Conservation (phyloP, 2,888 invertebrate genomes). For the Epicampocera succincta region DNA sequence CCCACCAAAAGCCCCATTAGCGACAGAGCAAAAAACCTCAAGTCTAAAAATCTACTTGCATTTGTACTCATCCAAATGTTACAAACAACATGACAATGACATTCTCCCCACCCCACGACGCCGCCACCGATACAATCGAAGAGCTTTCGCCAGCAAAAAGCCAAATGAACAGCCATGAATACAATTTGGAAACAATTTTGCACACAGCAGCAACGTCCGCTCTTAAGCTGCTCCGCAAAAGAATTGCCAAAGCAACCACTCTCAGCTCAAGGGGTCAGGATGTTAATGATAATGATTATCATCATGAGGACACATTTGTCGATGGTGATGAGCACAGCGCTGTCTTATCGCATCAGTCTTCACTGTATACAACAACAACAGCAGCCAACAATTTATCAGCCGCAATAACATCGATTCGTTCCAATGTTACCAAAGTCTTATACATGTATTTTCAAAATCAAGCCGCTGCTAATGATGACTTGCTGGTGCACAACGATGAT, state of each 20-base stretch:
- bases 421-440: slow-evolving; percentile 72
- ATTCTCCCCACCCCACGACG: slow-evolving; percentile 34
- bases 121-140: slow-evolving; percentile 14
- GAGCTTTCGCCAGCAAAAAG: slow-evolving; percentile 32
- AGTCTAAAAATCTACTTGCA: background rate
- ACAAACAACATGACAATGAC: slow-evolving; percentile 60
- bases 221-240: slow-evolving; percentile 50
- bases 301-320: slow-evolving; percentile 1
- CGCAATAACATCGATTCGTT: slow-evolving; percentile 72
- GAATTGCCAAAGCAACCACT: slow-evolving; percentile 48
- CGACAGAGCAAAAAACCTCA: background rate
- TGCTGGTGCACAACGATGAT: slow-evolving; percentile 20
- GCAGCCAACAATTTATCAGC: slow-evolving; percentile 69
- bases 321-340: slow-evolving; percentile 23
- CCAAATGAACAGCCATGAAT: slow-evolving; percentile 44
- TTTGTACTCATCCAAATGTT: slow-evolving; percentile 49
- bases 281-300: background rate
- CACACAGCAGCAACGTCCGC: slow-evolving; percentile 39
- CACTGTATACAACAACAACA: slow-evolving; percentile 36
- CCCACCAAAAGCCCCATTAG: slow-evolving; percentile 8
- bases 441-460: slow-evolving; percentile 72
- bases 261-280: background rate
- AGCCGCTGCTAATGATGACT: slow-evolving; percentile 50
- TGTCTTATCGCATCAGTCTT: slow-evolving; percentile 5
- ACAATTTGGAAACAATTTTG: slow-evolving; percentile 53